Conservation (phyloP, 2,113 vertebrate genomes). For the Leucopsar rothschildi region DNA sequence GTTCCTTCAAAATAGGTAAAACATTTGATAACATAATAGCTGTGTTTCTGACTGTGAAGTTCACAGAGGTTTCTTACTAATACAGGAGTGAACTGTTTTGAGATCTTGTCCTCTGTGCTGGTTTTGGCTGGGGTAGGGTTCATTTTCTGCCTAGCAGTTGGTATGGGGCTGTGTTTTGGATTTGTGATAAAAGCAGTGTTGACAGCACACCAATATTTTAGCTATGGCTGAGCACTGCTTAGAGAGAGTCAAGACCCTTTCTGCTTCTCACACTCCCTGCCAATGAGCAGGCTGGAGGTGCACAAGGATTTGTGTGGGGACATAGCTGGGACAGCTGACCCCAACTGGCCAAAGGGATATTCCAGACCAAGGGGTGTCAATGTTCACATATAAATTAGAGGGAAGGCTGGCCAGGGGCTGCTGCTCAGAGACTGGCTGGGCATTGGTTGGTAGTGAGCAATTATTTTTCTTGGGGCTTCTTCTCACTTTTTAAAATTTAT, state of each 20-base stretch:
- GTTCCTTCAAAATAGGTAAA: background rate
- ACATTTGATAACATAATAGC: background rate
- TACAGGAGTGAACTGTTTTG: background rate
- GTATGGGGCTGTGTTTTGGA: background rate
- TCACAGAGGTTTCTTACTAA: background rate
- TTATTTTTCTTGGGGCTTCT: background rate
- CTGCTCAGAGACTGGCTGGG: background rate
- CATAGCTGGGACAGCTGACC: background rate
- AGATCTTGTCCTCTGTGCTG: background rate
- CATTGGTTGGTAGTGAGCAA: background rate
- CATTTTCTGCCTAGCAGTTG: background rate
- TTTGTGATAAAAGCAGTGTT: background rate
- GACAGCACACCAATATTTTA: background rate
- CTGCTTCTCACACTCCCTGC: background rate
- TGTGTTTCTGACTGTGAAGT: background rate
- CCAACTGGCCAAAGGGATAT: background rate
- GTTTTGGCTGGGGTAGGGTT: background rate
- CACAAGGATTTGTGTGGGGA: background rate
- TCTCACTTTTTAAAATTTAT: background rate
- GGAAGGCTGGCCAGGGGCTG: background rate
- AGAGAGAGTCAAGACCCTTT: background rate
- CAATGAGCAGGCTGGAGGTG: background rate
- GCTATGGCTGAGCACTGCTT: background rate
- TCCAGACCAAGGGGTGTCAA: background rate
- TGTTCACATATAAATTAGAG: background rate